phyloP scores from a whole-genome alignment of 2,888 invertebrate genomes.

The Pecten maximus region DNA sequence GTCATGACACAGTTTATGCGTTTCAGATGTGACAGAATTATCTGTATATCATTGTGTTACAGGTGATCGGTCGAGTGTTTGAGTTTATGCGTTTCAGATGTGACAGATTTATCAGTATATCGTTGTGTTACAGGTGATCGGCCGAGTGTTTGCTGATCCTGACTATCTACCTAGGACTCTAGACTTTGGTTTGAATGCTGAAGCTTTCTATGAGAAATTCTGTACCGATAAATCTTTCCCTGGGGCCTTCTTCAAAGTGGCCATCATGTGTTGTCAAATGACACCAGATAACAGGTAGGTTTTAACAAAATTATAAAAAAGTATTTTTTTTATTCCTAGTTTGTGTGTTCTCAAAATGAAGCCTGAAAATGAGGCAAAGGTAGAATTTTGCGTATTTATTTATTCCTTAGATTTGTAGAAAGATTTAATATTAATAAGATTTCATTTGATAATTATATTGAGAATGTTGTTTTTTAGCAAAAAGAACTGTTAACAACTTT shows the following conservation, averaged over 20 bases:
- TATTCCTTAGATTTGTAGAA: too few relatives aligned
- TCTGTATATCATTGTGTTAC: slow-evolving; percentile 61
- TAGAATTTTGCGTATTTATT: too few relatives aligned
- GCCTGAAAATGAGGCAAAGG: too few relatives aligned
- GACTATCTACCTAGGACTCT: slow-evolving; percentile 94
- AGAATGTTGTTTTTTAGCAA: background rate
- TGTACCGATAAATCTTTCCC: slow-evolving; percentile 89
- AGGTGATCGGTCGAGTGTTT: slow-evolving; percentile 96
- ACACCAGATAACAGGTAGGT: slow-evolving; percentile 92
- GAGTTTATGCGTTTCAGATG: too few relatives aligned
- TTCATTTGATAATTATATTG: too few relatives aligned
- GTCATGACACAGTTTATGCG: too few relatives aligned
- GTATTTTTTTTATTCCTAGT: too few relatives aligned
- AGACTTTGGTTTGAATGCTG: slow-evolving; percentile 95
- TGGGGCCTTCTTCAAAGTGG: slow-evolving; percentile 92
- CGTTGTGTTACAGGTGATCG: slow-evolving; percentile 89
- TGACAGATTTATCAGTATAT: too few relatives aligned
- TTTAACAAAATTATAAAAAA: background rate
- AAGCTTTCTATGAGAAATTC: slow-evolving; percentile 92
- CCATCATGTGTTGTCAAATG: slow-evolving; percentile 94
- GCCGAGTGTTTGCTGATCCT: slow-evolving; percentile 96
- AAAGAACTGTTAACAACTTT: background rate
- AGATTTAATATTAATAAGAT: too few relatives aligned
- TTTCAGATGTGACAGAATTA: too few relatives aligned
- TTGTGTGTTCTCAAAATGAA: too few relatives aligned